These are phyloP conservation scores for Heliothis peltigera DNA, from an alignment of 2,888 invertebrate genomes.

Conservation along the genomic window DNA sequence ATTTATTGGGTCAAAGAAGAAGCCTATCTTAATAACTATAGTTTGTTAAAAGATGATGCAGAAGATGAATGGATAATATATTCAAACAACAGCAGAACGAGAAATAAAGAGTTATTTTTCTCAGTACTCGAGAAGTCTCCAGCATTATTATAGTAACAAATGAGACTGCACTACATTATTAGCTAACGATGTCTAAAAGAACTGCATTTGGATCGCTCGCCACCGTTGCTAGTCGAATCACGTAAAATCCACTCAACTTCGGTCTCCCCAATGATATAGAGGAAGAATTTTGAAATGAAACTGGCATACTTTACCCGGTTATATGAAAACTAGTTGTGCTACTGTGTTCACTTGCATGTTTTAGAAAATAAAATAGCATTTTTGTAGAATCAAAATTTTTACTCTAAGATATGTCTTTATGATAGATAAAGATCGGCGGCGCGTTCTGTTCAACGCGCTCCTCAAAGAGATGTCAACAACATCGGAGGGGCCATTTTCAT, in stretches of 20 bases:
- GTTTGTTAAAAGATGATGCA: no score
- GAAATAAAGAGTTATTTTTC: no score
- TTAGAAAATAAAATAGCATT: not conserved
- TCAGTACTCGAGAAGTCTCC: not conserved
- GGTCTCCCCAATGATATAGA: constrained; percentile 34
- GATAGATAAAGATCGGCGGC: no score
- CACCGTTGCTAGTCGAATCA: constrained; percentile 45
- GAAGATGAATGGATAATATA: no score
- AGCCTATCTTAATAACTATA: no score
- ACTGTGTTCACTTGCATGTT: constrained; percentile 4
- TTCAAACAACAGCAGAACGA: no score
- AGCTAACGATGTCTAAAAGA: constrained; percentile 29
- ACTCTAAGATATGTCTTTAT: no score
- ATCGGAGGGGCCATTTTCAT: no score
- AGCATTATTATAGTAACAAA: not conserved
- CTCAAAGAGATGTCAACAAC: no score
- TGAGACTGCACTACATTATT: constrained; percentile 5
- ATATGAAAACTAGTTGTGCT: constrained; percentile 16
- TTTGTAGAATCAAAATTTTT: no score
- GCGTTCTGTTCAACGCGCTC: no score
- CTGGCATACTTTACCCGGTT: constrained; percentile 35
- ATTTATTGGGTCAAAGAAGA: no score
- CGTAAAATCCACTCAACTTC: constrained; percentile 54
- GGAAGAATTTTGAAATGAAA: constrained; percentile 45
- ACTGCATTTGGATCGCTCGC: constrained; percentile 22